phyloP scores from a whole-genome alignment of 2,888 invertebrate species.

The Pemphredon lugubris region DNA sequence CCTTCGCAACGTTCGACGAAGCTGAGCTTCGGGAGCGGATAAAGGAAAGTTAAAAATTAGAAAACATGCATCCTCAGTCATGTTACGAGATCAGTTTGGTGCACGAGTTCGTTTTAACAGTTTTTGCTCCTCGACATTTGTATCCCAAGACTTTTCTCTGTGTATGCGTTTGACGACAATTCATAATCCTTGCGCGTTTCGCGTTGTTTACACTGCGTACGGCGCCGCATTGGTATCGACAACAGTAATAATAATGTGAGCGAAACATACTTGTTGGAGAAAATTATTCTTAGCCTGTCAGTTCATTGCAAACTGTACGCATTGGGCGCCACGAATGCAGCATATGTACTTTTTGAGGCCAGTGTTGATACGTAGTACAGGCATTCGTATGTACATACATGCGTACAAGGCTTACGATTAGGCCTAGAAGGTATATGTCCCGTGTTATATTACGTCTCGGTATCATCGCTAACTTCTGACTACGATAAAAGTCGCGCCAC shows the following conservation, averaged over 20 bases:
- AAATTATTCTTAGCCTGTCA: conserved; percentile 47
- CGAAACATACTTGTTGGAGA: conserved; percentile 16
- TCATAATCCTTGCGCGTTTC: neutral
- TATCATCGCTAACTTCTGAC: neutral
- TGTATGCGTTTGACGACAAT: too few species aligned
- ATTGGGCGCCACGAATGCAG: conserved; percentile 2
- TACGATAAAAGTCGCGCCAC: neutral
- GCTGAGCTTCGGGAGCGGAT: neutral
- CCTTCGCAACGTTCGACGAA: too few species aligned
- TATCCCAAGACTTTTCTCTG: neutral
- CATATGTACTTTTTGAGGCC: conserved; percentile 32
- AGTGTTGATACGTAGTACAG: conserved; percentile 42
- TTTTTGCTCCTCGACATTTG: neutral
- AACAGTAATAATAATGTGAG: conserved; percentile 17
- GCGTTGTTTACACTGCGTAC: too few species aligned
- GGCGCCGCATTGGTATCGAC: too few species aligned
- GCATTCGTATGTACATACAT: neutral
- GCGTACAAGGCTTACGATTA: neutral
- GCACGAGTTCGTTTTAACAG: neutral
- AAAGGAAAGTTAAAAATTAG: neutral
- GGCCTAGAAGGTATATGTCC: conserved; percentile 1
- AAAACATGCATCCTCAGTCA: neutral
- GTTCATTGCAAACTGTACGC: conserved; percentile 35
- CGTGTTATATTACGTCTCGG: neutral
- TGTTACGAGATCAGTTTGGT: conserved; percentile 3